Evolutionary conservation across 1,140 invertebrate genomes (phyloP), one percentile per base, ranked within the genome.

Genomic region (Stenopsyche tienmushanensis): DNA sequence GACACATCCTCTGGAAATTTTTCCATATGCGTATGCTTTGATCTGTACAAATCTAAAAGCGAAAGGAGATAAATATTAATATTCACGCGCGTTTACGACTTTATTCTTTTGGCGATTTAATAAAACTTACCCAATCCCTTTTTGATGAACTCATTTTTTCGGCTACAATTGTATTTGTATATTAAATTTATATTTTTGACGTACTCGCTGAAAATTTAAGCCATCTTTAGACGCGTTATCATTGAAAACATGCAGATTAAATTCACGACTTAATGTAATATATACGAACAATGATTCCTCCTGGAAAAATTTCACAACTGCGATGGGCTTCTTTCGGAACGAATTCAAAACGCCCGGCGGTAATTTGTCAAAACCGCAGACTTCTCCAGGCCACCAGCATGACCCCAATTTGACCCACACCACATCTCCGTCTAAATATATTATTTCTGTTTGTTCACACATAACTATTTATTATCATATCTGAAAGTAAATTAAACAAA

Each of bases 331-430:
- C 71, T 88, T 90, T 64, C 83, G 86, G 72, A 84, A 76, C 62
- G 88, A 83, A 65, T 84, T 79, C 64, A 88, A 75, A 54, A 88
- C 82, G 67, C 85, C 85, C 55, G 83, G 79, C 0, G 86, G 83
- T 45, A 89, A 76, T 73, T 85, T 84, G 45, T 83, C 80, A 18
- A 83, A 75, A 42, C 82, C 83, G 34, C 85, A 82, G 42, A 92
- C 89, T 75, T 89, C 86, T 5, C 89, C 89, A 29, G 90, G 90
- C 90, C 90, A 92, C 85, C 88, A 90, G 71, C 83, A 86, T 9
- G 84, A 82, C 8, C 88, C 83, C 21, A 92, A 75, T 75, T 93
- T 93, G 1, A 91, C 89, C 90, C 90, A 93, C 54, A 92, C 90
- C 54, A 91, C 78, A 68, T 91, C 89, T 44, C 88, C 88, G 67